These are phyloP conservation scores for Megatriorchis doriae DNA, from an alignment of 2,113 vertebrate species.

Conservation along the genomic window DNA sequence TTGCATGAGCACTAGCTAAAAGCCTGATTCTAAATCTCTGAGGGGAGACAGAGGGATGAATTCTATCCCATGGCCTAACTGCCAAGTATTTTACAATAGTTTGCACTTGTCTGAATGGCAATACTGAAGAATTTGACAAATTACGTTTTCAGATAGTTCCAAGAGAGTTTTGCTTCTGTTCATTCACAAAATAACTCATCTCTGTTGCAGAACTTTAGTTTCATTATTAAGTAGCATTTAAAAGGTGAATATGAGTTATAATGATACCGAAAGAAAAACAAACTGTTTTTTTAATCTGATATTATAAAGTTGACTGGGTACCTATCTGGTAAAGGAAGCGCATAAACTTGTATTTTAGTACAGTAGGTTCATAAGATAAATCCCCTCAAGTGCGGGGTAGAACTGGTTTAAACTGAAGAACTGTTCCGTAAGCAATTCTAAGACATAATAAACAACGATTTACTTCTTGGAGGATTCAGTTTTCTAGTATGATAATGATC, in stretches of 20 bases:
- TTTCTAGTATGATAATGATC: slow-evolving; percentile 44
- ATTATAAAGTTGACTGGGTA: not conserved
- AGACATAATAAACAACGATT: not conserved
- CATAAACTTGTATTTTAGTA: not conserved
- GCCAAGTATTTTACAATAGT: not conserved
- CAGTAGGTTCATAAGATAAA: not conserved
- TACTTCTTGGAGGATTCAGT: not conserved
- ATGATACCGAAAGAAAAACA: not conserved
- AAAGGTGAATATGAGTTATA: not conserved
- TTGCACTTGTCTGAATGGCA: not conserved
- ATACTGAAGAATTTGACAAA: not conserved
- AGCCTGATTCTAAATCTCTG: not conserved
- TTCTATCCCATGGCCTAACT: not conserved
- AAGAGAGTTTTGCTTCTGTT: not conserved
- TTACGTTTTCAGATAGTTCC: not conserved
- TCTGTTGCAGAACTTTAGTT: not conserved
- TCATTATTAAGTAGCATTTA: not conserved
- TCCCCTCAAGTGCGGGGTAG: not conserved
- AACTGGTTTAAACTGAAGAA: not conserved
- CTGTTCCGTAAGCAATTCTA: not conserved
- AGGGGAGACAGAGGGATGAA: not conserved
- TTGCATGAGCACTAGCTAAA: not conserved
- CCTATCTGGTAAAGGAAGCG: not conserved
- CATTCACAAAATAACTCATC: not conserved
- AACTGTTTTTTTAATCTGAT: not conserved